A percentile compares a stretch with the other conserved stretches of the same genome.
These are phyloP conservation scores for Noctilio leporinus DNA, from an alignment of 2,113 vertebrate species.

Conservation along the genomic window DNA sequence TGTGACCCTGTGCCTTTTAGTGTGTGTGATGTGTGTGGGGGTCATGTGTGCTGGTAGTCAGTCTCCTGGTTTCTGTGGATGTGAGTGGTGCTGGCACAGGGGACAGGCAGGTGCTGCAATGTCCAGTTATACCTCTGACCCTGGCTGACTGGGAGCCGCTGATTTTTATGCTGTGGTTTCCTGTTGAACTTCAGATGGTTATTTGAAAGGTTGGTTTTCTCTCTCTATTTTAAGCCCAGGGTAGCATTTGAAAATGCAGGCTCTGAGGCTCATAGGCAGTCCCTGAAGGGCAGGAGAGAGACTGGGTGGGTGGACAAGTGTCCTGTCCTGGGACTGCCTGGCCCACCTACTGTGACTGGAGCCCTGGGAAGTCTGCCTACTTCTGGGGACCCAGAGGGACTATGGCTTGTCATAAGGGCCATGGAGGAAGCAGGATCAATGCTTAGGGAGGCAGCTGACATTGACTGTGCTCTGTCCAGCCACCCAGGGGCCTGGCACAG, in stretches of 20 bases:
- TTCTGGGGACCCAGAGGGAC: not conserved
- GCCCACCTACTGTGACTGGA: not conserved
- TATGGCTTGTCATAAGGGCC: not conserved
- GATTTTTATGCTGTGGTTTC: slow-evolving; percentile 49
- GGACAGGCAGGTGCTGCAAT: not conserved
- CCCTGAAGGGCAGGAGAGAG: not conserved
- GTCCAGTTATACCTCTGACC: not conserved
- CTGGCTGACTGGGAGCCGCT: not conserved
- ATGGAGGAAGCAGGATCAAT: not conserved
- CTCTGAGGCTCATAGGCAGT: not conserved
- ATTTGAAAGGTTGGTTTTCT: slow-evolving; percentile 49
- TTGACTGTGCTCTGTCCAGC: not conserved
- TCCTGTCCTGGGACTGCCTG: not conserved
- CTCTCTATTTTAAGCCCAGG: slow-evolving; percentile 17
- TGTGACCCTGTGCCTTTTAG: not conserved
- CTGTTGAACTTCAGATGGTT: slow-evolving; percentile 24
- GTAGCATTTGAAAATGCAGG: not conserved
- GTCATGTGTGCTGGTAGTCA: not conserved
- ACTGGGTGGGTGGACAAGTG: not conserved
- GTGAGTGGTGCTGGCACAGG: not conserved
- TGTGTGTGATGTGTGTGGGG: not conserved
- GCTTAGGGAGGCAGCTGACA: slow-evolving; percentile 27
- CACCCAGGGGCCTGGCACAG: not conserved
- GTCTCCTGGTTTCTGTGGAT: not conserved
- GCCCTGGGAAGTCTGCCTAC: not conserved